phyloP scores from a whole-genome alignment of 2,888 invertebrate species.

The Himalopsyche japonica region DNA sequence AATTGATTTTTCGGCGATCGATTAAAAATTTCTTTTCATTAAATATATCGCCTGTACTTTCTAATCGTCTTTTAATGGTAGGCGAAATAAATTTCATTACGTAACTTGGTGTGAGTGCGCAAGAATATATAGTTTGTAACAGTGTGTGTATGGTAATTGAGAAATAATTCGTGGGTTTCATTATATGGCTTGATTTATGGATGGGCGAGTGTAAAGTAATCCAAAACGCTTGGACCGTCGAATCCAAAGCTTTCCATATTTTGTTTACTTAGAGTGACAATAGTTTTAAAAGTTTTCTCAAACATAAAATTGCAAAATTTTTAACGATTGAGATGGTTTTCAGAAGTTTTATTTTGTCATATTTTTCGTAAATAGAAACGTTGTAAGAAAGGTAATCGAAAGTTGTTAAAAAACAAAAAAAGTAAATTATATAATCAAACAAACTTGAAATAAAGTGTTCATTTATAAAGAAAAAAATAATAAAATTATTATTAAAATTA shows the following conservation, averaged over 20 bases:
- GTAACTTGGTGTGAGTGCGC: background rate
- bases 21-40: background rate
- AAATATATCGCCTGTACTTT: background rate
- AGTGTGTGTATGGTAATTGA: slow-evolving; percentile 28
- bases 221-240: background rate
- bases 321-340: no score
- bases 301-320: no score
- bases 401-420: no score
- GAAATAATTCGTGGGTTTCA: slow-evolving; percentile 39
- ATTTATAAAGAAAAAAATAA: no score
- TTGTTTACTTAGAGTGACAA: background rate
- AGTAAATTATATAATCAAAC: no score
- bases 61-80: slow-evolving; percentile 38
- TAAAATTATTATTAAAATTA: no score
- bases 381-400: no score
- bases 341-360: no score
- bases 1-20: background rate
- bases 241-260: background rate
- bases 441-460: no score
- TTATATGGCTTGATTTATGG: slow-evolving; percentile 30
- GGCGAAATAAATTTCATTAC: slow-evolving; percentile 34
- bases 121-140: background rate
- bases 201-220: slow-evolving; percentile 2
- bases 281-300: no score
- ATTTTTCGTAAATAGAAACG: no score